Evolutionary conservation across 2,888 invertebrate species (phyloP).

Genomic region (Rhagonycha lutea): DNA sequence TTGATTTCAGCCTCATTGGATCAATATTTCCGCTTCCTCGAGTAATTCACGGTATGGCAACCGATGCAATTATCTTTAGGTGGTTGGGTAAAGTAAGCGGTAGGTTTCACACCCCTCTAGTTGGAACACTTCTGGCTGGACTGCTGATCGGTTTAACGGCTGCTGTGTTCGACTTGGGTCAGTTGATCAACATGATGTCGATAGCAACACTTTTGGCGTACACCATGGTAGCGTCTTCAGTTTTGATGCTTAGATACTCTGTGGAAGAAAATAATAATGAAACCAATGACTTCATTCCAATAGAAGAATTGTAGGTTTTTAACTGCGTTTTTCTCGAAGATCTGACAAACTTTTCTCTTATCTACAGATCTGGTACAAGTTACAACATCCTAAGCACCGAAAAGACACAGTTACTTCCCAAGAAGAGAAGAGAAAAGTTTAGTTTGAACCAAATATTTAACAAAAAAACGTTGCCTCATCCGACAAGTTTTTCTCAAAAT

Average conservation of each 20-base stretch:
- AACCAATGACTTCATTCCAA: background rate
- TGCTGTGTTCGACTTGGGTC: constrained; percentile 69
- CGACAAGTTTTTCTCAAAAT: background rate
- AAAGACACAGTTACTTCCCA: background rate
- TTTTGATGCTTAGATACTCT: constrained; percentile 70
- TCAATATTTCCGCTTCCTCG: constrained; percentile 86
- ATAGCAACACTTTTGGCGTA: constrained; percentile 76
- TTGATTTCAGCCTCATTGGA: constrained; percentile 69
- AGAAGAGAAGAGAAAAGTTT: background rate
- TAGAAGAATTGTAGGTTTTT: background rate
- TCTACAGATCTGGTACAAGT: background rate
- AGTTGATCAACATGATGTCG: constrained; percentile 78
- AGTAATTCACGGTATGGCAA: constrained; percentile 87
- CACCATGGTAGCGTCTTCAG: constrained; percentile 75
- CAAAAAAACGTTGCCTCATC: background rate
- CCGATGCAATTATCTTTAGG: constrained; percentile 81
- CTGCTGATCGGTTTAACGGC: constrained; percentile 74
- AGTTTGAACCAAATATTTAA: background rate
- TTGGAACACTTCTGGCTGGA: constrained; percentile 77
- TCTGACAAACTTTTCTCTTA: background rate
- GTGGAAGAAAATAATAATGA: background rate
- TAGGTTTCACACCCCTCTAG: constrained; percentile 77
- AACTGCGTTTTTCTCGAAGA: background rate
- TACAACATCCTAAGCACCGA: background rate
- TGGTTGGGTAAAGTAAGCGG: constrained; percentile 74